These are phyloP conservation scores for Pegoplata infirma DNA, from an alignment of 2,888 invertebrate genomes.

Conservation along the genomic window DNA sequence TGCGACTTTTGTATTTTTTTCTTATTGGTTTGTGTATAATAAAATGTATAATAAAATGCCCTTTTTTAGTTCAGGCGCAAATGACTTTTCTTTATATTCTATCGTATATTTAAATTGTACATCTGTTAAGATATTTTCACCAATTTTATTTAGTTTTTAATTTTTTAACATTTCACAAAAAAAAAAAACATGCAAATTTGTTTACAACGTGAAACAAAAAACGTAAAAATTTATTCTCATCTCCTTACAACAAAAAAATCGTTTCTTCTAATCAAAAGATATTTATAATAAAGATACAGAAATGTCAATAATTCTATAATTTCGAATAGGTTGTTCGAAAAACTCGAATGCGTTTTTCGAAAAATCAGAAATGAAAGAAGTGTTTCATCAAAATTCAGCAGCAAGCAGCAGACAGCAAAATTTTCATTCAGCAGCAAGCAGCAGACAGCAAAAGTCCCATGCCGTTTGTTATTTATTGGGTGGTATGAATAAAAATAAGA, in stretches of 20 bases:
- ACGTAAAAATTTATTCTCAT: slow-evolving; percentile 45
- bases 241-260: slow-evolving; percentile 48
- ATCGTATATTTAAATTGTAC: not conserved
- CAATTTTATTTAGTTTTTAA: slow-evolving; percentile 19
- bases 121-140: slow-evolving; percentile 18
- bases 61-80: slow-evolving; percentile 57
- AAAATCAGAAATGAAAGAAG: no score
- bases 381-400: no score
- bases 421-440: no score
- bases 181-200: slow-evolving; percentile 59
- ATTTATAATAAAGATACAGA: no score
- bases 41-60: slow-evolving; percentile 56
- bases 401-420: no score
- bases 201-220: slow-evolving; percentile 47
- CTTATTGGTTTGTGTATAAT: slow-evolving; percentile 55
- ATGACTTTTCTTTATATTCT: slow-evolving; percentile 28
- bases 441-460: no score
- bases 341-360: no score
- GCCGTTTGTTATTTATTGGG: no score
- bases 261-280: slow-evolving; percentile 55
- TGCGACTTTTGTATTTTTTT: slow-evolving; percentile 49
- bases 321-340: no score
- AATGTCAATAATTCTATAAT: no score
- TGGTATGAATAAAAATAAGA: no score
- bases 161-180: slow-evolving; percentile 50